phyloP scores from a whole-genome alignment of 2,113 vertebrate genomes.

The Fukomys damarensis region DNA sequence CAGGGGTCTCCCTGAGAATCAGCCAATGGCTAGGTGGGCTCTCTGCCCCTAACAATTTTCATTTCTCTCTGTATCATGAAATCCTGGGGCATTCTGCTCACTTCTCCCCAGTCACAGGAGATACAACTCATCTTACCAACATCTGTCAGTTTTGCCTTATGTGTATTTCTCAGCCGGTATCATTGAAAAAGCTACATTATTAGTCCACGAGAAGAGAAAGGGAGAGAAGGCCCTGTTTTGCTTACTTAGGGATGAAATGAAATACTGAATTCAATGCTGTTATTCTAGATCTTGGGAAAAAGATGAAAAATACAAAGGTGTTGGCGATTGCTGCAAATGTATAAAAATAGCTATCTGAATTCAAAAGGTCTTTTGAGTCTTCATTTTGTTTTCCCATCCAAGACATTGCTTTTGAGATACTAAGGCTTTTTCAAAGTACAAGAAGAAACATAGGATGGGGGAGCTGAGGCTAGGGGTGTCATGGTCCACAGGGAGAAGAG shows the following conservation, averaged over 20 bases:
- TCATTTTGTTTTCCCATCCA: background rate
- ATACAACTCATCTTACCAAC: background rate
- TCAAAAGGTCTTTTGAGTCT: background rate
- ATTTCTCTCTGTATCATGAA: background rate
- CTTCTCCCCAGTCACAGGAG: background rate
- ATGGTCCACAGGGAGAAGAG: background rate
- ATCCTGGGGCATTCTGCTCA: background rate
- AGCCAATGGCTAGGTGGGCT: background rate
- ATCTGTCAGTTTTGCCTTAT: background rate
- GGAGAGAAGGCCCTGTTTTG: background rate
- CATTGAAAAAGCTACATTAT: background rate
- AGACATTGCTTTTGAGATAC: background rate
- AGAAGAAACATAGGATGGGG: no score
- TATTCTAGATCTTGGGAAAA: background rate
- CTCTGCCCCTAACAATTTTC: background rate
- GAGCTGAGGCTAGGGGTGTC: no score
- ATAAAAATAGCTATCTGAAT: background rate
- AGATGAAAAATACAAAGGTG: background rate
- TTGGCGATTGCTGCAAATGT: background rate
- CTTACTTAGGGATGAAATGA: background rate
- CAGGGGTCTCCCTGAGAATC: background rate
- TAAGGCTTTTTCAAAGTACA: background rate
- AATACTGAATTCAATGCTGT: background rate
- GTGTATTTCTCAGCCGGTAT: background rate
- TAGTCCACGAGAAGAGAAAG: background rate